Base-by-base conservation (phyloP, 2,113 vertebrate species). In the Corythaixoides concolor region DNA sequence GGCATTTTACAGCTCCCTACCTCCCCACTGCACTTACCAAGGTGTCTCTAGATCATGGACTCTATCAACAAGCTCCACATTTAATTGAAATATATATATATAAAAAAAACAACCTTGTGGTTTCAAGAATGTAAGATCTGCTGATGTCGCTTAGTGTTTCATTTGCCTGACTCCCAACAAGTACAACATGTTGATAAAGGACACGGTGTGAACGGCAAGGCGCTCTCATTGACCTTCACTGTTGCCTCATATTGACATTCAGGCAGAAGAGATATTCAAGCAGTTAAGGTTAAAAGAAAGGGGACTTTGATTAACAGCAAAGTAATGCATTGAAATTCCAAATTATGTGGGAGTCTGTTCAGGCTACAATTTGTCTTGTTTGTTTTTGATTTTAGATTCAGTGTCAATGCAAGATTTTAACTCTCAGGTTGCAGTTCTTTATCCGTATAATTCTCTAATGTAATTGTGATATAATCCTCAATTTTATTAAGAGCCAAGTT, bases 241-340 rank as follows among this genome's bases (percentile, higher is more conserved):
- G 60, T 95, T 96, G 73, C 53, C 87, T 96, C 47, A 19, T 81
- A 94, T 80, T 95, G 96, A 97, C 96, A 92, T 94, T 86, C 93
- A 93, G 68, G 85, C 93, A 84, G 78, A 67, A 96, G 86, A 89
- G 84, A 96, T 67, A 93, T 63, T 93, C 92, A 56, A 92, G 90
- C 93, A 91, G 93, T 88, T 77, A 78, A 95, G 94, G 90, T 96
- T 84, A 96, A 85, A 93, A 69, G 94, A 85, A 95, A 97, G 96
- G 93, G 50, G 86, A 97, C 94, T 97, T 97, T 95, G 95, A 97
- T 97, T 97, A 97, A 91, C 95, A 96, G 79, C 80, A 55, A 80
- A 95, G 88, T 79, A 94, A 79, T 88, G 86, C 94, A 96, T 88
- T 5, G 23, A 94, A 97, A 92, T 96, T 83, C 96, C 92, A 96